Base-by-base conservation (phyloP, 2,888 invertebrate genomes). In the Prenolepis imparis region DNA sequence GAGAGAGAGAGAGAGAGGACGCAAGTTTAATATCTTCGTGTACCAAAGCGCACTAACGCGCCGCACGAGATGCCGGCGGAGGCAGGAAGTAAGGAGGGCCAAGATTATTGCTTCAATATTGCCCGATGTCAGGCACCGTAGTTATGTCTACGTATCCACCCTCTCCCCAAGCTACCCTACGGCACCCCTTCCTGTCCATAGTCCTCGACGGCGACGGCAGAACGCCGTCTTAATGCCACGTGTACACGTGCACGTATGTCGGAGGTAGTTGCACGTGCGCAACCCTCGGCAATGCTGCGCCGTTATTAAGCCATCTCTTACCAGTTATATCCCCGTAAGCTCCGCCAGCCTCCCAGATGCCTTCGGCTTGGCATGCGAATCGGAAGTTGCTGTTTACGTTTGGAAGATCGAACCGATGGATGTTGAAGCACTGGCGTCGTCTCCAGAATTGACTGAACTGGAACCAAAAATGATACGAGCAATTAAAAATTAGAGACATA, bases 81-180 rank as follows among this genome's bases (percentile, higher is more conserved):
- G 84, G 85, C 78, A 82, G 81, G 84, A 84, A 0, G 55, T 57
- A 44, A 59, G 84, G 85, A 89, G 81, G 90, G 88, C 87, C 90
- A 91, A 91, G 93, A 93, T 94, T 94, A 94, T 93, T 94, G 93
- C 94, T 92, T 93, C 93, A 92, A 94, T 94, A 94, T 94, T 93
- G 92, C 92, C 72, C 91, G 91, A 92, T 93, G 92, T 91, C 91
- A 91, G 91, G 88, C 91, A 91, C 90, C 91, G 91, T 89, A 88
- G 91, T 89, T 91, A 89, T 90, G 91, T 90, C 89, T 90, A 86
- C 88, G 90, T 90, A 89, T 87, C 85, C 86, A 57, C 77, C 28
- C 28, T 28, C 28, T 28, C 70, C n/a, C 28, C 48, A 28, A 48
- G 32, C 24, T 39, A 80, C 36, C 63, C 77, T 28, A 41, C 39